Evolutionary conservation across 2,113 vertebrate genomes (phyloP), one percentile per base, ranked within the genome.

Genomic region (Myrmecophaga tridactyla): DNA sequence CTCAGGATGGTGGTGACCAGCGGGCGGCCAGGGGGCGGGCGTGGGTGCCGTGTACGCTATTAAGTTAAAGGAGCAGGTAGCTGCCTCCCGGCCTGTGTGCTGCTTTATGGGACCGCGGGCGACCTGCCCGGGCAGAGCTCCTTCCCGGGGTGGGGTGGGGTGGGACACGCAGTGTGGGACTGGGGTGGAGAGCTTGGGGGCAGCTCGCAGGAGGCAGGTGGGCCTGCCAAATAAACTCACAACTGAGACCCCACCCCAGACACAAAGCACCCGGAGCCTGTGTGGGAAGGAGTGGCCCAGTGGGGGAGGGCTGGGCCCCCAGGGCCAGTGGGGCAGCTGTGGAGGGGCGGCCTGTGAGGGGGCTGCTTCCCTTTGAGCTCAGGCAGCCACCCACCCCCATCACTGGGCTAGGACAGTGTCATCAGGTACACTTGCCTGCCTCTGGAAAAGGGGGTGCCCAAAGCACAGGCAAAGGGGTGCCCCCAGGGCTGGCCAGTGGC

Each of bases 181-280:
- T 31, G 10, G 12, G 0, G 12, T 6, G 58, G 56, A 73, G 25
- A 43, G 1, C 0, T 0, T 7, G 1, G 36, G 46, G 15, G 62
- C 76, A 34, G 34, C 56, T 21, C 29, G 4, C 6, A 3, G 1
- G 46, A n/a, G 53, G 60, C 12, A 1, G 56, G 12, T 7, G 39
- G 29, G 7, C 4, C 63, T 5, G 11, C 36, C 17, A 18, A 58
- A 34, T 20, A 43, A 12, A 1, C 41, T 5, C 51, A 29, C 43
- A 60, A 29, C 72, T 4, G 0, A 78, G 88, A 86, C 15, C 17
- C 21, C 48, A 51, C 5, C 56, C 56, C 56, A 73, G 20, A 43
- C 31, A 15, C 27, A 6, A 29, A 18, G 6, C 56, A 6, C 56
- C 56, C 2, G 20, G 18, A 20, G 2, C 56, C 56, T 21, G 56